phyloP scores from a whole-genome alignment of 2,113 vertebrate genomes.

The Polyodon spathula region DNA sequence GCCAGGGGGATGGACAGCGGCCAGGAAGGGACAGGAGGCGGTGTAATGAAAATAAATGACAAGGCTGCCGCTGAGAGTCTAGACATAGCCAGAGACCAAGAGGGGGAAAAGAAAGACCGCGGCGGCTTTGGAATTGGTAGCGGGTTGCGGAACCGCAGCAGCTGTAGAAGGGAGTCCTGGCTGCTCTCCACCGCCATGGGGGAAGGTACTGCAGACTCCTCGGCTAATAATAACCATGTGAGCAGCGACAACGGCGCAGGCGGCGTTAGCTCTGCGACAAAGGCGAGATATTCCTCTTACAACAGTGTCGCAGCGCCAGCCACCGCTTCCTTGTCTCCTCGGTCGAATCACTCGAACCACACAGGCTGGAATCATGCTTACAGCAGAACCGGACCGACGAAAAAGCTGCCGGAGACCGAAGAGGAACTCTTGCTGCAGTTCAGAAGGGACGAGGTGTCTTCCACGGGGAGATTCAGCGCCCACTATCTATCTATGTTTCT shows the following conservation, averaged over 20 bases:
- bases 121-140: slow-evolving; percentile 19
- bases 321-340: slow-evolving; percentile 42
- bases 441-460: slow-evolving; percentile 77
- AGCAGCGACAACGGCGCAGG: slow-evolving; percentile 21
- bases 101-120: slow-evolving; percentile 22
- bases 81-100: slow-evolving; percentile 54
- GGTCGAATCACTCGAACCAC: slow-evolving; percentile 81
- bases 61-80: slow-evolving; percentile 48
- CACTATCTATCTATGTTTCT: slow-evolving; percentile 97
- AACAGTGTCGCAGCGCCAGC: slow-evolving; percentile 36
- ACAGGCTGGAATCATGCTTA: slow-evolving; percentile 71
- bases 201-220: slow-evolving; percentile 26
- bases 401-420: slow-evolving; percentile 69
- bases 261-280: slow-evolving; percentile 34
- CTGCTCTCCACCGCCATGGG: slow-evolving; percentile 32
- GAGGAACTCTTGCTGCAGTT: slow-evolving; percentile 93
- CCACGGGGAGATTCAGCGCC: slow-evolving; percentile 80
- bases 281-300: slow-evolving; percentile 44
- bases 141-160: slow-evolving; percentile 27
- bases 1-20: slow-evolving; percentile 41
- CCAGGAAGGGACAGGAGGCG: slow-evolving; percentile 46
- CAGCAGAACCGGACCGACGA: slow-evolving; percentile 57
- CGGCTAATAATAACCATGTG: slow-evolving; percentile 33
- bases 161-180: slow-evolving; percentile 30
- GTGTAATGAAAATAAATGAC: slow-evolving; percentile 42